Evolutionary conservation across 2,888 invertebrate species (phyloP), one percentile per base, ranked within the genome.

Genomic region (Nymphalis urticae): DNA sequence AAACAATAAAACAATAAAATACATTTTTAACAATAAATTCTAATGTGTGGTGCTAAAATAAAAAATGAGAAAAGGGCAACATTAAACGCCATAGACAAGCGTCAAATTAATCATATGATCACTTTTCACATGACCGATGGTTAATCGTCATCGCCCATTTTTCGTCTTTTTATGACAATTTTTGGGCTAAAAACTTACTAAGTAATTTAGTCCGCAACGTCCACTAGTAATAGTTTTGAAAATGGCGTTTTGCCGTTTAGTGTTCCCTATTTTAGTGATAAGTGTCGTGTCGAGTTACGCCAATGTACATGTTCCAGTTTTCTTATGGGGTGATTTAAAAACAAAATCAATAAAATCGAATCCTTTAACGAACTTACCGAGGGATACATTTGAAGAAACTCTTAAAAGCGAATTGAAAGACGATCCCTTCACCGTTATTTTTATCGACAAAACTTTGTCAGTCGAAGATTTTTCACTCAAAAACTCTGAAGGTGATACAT

Each of bases 381-480:
- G 80, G 16, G 69, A 77, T 0, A 86, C 93, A 65, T 93, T 94
- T 74, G 80, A 82, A 36, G 75, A 70, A 19, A 77, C 89, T 36
- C 65, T 94, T 8, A 77, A 82, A 54, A 79, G 88, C 50, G 89
- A 88, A 75, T 75, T 93, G 7, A 79, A 82, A 58, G 79, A 82
- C 9, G 86, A 87, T 7, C 84, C 87, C 0, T 86, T 93, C 56
- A 85, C 93, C 0, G 87, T 93, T 17, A 84, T 94, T n/a, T 94
- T 94, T 76, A 80, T 90, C 47, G 94, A 93, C 66, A 86, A 93
- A 70, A 92, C 92, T 10, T 77, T 95, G 0, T 95, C 95, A 19
- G 87, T 93, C 2, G 95, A 95, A 80, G 95, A 95, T 84, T 90
- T 95, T 65, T 93, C 93, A 6, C 82, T 84, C 68, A 92, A 92